Evolutionary conservation across 2,888 invertebrate genomes (phyloP).

Genomic region (Conomelus anceps): DNA sequence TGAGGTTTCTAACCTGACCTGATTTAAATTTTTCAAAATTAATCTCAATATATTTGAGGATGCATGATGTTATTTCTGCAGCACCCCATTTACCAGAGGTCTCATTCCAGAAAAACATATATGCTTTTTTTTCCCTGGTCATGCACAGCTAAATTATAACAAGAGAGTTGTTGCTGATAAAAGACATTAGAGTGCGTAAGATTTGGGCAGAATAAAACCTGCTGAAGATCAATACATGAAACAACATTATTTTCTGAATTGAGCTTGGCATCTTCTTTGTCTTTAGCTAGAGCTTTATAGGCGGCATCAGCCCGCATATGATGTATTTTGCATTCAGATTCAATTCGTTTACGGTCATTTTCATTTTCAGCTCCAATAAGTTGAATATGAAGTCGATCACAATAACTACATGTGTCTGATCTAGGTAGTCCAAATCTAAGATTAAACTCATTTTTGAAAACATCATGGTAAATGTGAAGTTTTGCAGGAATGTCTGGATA

Average conservation of each 20-base stretch:
- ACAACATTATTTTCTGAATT: no score
- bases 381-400: not conserved
- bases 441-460: slow-evolving; percentile 22
- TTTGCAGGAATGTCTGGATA: slow-evolving; percentile 14
- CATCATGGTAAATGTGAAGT: slow-evolving; percentile 11
- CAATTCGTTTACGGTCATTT: not conserved
- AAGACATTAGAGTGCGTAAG: slow-evolving; percentile 12
- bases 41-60: slow-evolving; percentile 19
- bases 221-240: no score
- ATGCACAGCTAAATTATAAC: slow-evolving; percentile 25
- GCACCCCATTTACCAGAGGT: slow-evolving; percentile 24
- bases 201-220: not conserved
- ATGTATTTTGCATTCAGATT: slow-evolving; percentile 13
- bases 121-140: slow-evolving; percentile 16
- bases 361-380: not conserved
- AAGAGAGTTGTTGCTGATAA: slow-evolving; percentile 23
- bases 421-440: slow-evolving; percentile 24
- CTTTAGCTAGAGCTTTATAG: slow-evolving; percentile 18
- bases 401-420: slow-evolving; percentile 15
- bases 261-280: not conserved
- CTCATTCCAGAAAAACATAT: slow-evolving; percentile 28
- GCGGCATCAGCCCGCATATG: slow-evolving; percentile 15
- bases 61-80: slow-evolving; percentile 24
- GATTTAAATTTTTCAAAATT: slow-evolving; percentile 18
- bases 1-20: slow-evolving; percentile 28